Conservation (phyloP, 2,113 vertebrate species). For the Engystomops pustulosus region DNA sequence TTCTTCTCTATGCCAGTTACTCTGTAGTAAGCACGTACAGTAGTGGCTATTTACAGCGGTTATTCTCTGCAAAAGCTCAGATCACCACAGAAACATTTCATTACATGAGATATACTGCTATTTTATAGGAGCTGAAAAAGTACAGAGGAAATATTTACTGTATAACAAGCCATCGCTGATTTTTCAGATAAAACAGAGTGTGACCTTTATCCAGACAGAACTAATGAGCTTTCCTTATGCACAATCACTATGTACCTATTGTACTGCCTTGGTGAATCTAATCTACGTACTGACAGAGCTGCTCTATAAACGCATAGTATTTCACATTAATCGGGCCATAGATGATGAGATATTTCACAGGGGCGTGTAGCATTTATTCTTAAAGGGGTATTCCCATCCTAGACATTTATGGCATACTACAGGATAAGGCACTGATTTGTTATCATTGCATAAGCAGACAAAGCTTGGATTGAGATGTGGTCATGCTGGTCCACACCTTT, state of each 20-base stretch:
- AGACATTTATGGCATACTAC: background rate
- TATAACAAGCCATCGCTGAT: background rate
- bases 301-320: background rate
- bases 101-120: background rate
- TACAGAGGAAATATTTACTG: background rate
- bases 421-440: no score
- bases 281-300: background rate
- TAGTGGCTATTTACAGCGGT: no score
- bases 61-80: no score
- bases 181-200: background rate
- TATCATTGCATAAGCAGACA: no score
- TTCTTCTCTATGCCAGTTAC: no score
- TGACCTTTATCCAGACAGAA: constrained; percentile 21
- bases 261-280: background rate
- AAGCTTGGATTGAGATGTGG: no score
- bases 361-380: background rate
- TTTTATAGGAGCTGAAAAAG: background rate
- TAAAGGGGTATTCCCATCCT: no score
- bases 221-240: constrained; percentile 5
- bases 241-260: constrained; percentile 8
- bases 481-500: no score
- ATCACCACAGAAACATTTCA: background rate
- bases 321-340: background rate
- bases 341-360: background rate
- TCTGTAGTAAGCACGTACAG: no score